Evolutionary conservation across 35 echinoderm and acorn worm genomes (phyloP).

Genomic region (Strongylocentrotus purpuratus): DNA sequence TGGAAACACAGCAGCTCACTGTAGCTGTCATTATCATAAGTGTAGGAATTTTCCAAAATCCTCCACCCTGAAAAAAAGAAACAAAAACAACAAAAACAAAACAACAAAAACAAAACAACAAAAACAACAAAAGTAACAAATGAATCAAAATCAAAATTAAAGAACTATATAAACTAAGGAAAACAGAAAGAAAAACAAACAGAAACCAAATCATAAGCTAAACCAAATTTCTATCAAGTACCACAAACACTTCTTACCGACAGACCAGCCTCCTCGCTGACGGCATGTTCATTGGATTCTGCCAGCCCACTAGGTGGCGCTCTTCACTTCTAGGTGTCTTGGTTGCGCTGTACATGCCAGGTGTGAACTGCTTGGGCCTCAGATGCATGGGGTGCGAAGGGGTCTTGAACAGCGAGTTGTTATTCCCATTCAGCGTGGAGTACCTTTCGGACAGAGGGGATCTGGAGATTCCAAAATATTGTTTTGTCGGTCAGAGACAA

Average conservation of each 20-base stretch:
- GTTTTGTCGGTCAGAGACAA: no score
- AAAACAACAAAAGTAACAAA: neutral
- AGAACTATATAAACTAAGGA: neutral
- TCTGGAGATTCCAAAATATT: neutral
- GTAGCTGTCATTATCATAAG: no score
- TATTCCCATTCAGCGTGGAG: neutral
- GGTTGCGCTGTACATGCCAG: neutral
- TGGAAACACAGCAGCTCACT: no score
- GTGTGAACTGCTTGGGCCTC: neutral
- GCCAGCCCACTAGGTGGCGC: conserved; percentile 18
- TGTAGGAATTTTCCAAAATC: neutral
- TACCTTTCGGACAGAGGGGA: neutral
- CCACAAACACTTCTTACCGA: conserved; percentile 26
- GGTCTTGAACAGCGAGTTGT: neutral
- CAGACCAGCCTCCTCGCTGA: conserved; percentile 39
- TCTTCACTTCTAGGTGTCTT: conserved; percentile 29
- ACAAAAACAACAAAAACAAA: neutral
- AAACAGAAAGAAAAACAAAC: neutral
- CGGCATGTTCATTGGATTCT: conserved; percentile 56
- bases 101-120: neutral
- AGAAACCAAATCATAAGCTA: neutral
- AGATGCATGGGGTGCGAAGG: conserved; percentile 18
- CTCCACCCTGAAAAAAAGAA: neutral
- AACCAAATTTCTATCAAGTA: neutral
- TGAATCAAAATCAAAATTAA: neutral